Conservation (phyloP, 2,888 invertebrate genomes). For the Phengaris alcon region DNA sequence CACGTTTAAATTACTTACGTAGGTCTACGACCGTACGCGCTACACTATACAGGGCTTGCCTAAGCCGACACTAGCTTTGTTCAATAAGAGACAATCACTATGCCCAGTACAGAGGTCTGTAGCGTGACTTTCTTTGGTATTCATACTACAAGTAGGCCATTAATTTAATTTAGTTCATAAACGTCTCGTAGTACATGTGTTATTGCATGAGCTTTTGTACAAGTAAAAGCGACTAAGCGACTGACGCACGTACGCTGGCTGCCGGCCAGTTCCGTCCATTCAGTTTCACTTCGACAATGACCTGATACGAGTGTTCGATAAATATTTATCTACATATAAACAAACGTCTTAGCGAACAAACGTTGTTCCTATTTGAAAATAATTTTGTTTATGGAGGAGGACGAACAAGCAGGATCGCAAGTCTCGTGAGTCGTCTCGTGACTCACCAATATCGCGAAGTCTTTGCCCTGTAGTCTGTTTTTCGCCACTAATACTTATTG, state of each 20-base stretch:
- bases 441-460: not conserved
- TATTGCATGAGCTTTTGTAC: constrained; percentile 8
- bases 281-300: constrained; percentile 71
- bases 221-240: constrained; percentile 51
- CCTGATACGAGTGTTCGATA: constrained; percentile 51
- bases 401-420: not conserved
- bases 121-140: not conserved
- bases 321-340: constrained; percentile 33
- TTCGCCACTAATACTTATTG: constrained; percentile 5
- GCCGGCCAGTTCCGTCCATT: constrained; percentile 69
- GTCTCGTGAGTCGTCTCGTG: not conserved
- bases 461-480: not conserved
- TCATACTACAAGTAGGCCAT: not conserved
- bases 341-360: constrained; percentile 2
- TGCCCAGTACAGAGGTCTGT: not conserved
- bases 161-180: not conserved
- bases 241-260: constrained; percentile 70
- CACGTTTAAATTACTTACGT: too few relatives aligned
- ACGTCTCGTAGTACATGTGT: not conserved
- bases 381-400: not conserved
- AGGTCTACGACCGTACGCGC: not conserved
- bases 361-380: not conserved
- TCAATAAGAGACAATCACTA: not conserved
- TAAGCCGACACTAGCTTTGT: not conserved
- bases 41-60: not conserved